A percentile compares a stretch with the other conserved stretches of the same genome.
phyloP scores from a whole-genome alignment of 92 coral and sea anemone genomes.

The Bergia puertoricense region DNA sequence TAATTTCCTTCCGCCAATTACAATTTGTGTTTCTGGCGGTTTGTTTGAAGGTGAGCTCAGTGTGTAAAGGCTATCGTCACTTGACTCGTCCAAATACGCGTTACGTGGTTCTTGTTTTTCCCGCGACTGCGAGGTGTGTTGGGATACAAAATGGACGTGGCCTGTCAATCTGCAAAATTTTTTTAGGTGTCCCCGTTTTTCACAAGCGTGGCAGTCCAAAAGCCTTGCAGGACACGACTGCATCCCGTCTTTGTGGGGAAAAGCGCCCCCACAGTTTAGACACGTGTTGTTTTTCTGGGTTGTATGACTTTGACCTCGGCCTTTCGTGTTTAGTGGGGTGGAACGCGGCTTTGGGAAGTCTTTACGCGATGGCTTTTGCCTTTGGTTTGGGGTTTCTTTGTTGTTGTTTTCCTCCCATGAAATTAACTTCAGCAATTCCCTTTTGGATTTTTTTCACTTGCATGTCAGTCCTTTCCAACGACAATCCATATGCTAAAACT shows the following conservation, averaged over 20 bases:
- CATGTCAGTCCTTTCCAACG: slow-evolving; percentile 54
- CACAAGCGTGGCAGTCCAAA: slow-evolving; percentile 26
- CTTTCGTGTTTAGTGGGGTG: too few relatives aligned
- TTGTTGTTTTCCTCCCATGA: too few relatives aligned
- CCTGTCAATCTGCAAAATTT: slow-evolving; percentile 11
- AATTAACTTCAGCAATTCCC: too few relatives aligned
- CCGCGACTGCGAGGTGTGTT: background rate
- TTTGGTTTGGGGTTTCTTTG: too few relatives aligned
- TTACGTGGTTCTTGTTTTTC: background rate
- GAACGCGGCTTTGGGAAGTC: too few relatives aligned
- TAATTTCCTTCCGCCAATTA: slow-evolving; percentile 32
- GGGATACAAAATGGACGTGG: too few relatives aligned
- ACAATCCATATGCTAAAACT: slow-evolving; percentile 22
- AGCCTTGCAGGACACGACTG: background rate
- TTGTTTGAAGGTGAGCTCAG: slow-evolving; percentile 7
- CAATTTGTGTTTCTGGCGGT: slow-evolving; percentile 40
- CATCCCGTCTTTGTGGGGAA: slow-evolving; percentile 47
- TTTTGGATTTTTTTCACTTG: slow-evolving; percentile 30
- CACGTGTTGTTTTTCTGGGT: slow-evolving; percentile 6
- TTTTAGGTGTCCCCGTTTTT: slow-evolving; percentile 37
- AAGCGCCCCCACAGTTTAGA: slow-evolving; percentile 46
- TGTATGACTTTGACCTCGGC: too few relatives aligned
- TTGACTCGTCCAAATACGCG: slow-evolving; percentile 26
- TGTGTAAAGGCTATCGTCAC: slow-evolving; percentile 46
- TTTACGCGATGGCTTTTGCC: too few relatives aligned